phyloP scores from a whole-genome alignment of 2,888 invertebrate genomes.

The Rhamphomyia laevipes region DNA sequence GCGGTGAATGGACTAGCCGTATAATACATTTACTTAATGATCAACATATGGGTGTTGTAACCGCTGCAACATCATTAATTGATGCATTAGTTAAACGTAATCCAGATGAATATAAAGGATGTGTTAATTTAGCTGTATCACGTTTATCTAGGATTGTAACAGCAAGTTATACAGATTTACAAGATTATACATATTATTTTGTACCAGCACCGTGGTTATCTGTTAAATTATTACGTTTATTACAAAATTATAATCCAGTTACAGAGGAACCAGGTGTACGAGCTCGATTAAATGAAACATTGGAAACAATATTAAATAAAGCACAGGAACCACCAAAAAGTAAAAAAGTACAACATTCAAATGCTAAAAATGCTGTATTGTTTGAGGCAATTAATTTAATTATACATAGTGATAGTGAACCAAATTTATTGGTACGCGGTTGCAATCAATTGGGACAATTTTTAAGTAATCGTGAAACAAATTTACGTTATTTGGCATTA shows the following conservation, averaged over 20 bases:
- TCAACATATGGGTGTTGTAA: slow-evolving; percentile 99
- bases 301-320: slow-evolving; percentile 96
- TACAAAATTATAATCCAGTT: slow-evolving; percentile 98
- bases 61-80: slow-evolving; percentile 94
- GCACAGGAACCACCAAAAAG: slow-evolving; percentile 99
- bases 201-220: slow-evolving; percentile 99
- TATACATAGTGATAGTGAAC: slow-evolving; percentile 97
- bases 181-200: slow-evolving; percentile 99
- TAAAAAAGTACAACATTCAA: slow-evolving; percentile 99
- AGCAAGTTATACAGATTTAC: slow-evolving; percentile 96
- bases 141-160: slow-evolving; percentile 95
- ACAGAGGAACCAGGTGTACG: slow-evolving; percentile 92
- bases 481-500: slow-evolving; percentile 91
- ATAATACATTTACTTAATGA: slow-evolving; percentile 98
- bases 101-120: slow-evolving; percentile 98
- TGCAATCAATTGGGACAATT: slow-evolving; percentile 99
- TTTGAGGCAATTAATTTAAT: slow-evolving; percentile 99
- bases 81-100: slow-evolving; percentile 97
- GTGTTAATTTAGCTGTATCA: slow-evolving; percentile 95
- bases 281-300: slow-evolving; percentile 90
- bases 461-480: slow-evolving; percentile 93
- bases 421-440: slow-evolving; percentile 90
- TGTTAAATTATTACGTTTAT: slow-evolving; percentile 85
- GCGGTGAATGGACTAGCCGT: slow-evolving; percentile 97
- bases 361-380: slow-evolving; percentile 98